A percentile compares a stretch with the other conserved stretches of the same genome.
Conservation (phyloP, 2,113 vertebrate species). For the Platichthys flesus region DNA sequence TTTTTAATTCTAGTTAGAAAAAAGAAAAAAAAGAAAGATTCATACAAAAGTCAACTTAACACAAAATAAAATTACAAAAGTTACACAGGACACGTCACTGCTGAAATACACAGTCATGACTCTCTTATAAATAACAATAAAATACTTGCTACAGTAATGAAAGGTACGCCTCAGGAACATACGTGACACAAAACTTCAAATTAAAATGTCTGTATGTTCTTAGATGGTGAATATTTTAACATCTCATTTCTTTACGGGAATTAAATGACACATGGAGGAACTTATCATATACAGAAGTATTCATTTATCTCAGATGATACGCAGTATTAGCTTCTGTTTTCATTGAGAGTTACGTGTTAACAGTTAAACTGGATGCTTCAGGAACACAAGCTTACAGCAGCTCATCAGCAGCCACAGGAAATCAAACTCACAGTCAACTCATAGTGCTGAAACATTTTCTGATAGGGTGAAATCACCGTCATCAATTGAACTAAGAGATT, state of each 20-base stretch:
- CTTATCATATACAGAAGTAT: not conserved
- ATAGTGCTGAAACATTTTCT: constrained; percentile 34
- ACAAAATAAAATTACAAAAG: constrained; percentile 72
- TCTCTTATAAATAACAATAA: constrained; percentile 81
- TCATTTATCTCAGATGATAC: constrained; percentile 25
- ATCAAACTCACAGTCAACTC: constrained; percentile 53
- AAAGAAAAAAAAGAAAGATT: not conserved
- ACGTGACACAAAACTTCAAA: constrained; percentile 35
- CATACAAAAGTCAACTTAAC: constrained; percentile 73
- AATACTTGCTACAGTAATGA: constrained; percentile 70
- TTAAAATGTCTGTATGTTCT: not conserved
- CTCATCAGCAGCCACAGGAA: constrained; percentile 38
- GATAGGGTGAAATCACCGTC: constrained; percentile 7
- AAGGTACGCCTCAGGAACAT: constrained; percentile 38
- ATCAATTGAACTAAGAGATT: constrained; percentile 7
- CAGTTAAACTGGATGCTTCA: constrained; percentile 32
- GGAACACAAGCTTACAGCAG: constrained; percentile 48
- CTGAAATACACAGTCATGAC: constrained; percentile 66
- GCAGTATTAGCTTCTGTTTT: constrained; percentile 30
- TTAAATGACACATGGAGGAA: constrained; percentile 28
- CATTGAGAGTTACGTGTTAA: constrained; percentile 15
- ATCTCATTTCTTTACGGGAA: constrained; percentile 37
- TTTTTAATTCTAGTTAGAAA: constrained; percentile 72
- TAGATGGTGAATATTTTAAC: constrained; percentile 4
- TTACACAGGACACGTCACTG: constrained; percentile 60